Evolutionary conservation across 92 coral and sea anemone species (phyloP).

Genomic region (Zoanthus gigantus): DNA sequence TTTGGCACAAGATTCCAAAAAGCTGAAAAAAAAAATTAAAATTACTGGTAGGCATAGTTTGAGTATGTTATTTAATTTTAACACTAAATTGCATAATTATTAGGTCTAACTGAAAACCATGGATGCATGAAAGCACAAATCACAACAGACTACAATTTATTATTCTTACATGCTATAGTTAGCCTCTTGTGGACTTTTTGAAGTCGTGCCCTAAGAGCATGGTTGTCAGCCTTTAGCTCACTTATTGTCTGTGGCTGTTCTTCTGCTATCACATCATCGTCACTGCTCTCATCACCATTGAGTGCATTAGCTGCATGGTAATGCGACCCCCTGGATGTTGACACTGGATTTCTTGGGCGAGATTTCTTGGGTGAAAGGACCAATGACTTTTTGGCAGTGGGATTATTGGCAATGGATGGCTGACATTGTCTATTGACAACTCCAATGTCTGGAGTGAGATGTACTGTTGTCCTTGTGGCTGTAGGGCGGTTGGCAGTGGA

Average conservation of each 20-base stretch:
- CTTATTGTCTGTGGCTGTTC: not conserved
- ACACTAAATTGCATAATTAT: too few relatives aligned
- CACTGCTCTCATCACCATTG: slow-evolving; percentile 6
- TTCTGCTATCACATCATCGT: not conserved
- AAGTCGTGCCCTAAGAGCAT: not conserved
- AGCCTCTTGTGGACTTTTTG: slow-evolving; percentile 26
- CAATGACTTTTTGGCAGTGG: slow-evolving; percentile 18
- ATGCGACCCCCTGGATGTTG: not conserved
- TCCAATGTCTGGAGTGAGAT: not conserved
- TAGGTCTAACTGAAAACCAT: too few relatives aligned
- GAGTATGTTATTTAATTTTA: too few relatives aligned
- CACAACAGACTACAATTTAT: not conserved
- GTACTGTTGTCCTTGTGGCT: not conserved
- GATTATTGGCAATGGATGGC: not conserved
- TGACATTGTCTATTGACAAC: not conserved
- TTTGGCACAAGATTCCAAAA: not conserved
- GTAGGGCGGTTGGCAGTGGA: slow-evolving; percentile 10
- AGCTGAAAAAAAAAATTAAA: not conserved
- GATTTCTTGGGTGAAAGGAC: not conserved
- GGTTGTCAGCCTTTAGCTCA: slow-evolving; percentile 1
- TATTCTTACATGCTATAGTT: slow-evolving; percentile 22
- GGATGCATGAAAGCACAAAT: too few relatives aligned
- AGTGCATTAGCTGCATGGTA: not conserved
- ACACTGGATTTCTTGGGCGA: not conserved
- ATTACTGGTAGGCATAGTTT: too few relatives aligned